Conservation (phyloP, 2,888 invertebrate species). For the Enchytraeus crypticus region DNA sequence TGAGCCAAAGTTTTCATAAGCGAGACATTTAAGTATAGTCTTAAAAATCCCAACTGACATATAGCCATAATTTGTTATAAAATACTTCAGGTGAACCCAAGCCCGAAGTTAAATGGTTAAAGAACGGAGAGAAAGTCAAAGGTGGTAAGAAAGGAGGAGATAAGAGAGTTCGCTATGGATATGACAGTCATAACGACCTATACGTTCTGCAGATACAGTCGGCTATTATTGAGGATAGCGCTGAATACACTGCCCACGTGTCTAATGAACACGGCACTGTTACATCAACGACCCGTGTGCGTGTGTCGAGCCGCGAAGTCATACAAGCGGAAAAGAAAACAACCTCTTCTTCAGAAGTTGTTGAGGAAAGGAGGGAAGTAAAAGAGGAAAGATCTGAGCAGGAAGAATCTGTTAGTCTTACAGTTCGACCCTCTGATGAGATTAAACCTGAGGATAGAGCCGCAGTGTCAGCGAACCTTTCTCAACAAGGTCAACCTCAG, state of each 20-base stretch:
- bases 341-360: not conserved
- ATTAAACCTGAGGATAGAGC: too few relatives aligned
- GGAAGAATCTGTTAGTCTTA: not conserved
- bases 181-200: conserved; percentile 24
- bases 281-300: not conserved
- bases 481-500: too few relatives aligned
- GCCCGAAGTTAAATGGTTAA: conserved; percentile 27
- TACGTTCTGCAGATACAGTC: conserved; percentile 28
- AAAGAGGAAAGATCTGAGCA: not conserved
- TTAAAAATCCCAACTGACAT: too few relatives aligned
- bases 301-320: not conserved
- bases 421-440: not conserved
- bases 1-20: too few relatives aligned
- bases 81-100: too few relatives aligned
- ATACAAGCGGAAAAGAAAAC: too few relatives aligned
- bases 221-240: conserved; percentile 28
- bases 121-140: conserved; percentile 23
- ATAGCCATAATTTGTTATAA: too few relatives aligned
- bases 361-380: not conserved
- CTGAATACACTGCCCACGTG: conserved; percentile 30
- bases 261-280: conserved; percentile 5
- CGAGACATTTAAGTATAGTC: too few relatives aligned
- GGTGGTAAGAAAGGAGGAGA: conserved; percentile 10
- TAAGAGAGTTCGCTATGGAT: conserved; percentile 3
- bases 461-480: too few relatives aligned